Percentiles rank a stretch among this genome's conserved stretches.
Evolutionary conservation across 1,140 invertebrate species (phyloP).

Genomic region (Trachymyrmex septentrionalis): DNA sequence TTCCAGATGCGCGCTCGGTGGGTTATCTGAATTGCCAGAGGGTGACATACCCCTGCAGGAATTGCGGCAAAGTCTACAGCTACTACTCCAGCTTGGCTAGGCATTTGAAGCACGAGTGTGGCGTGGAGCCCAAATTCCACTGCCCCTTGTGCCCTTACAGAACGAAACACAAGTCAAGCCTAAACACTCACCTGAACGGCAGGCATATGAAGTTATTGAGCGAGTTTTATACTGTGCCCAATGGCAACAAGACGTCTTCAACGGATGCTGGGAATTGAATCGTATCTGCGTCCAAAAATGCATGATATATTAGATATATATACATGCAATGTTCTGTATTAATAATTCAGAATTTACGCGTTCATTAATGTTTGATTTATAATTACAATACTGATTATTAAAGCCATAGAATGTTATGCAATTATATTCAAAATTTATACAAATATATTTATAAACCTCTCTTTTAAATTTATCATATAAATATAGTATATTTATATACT

Average conservation of each 20-base stretch:
- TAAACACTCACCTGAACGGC: conserved; percentile 82
- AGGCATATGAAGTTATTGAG: conserved; percentile 81
- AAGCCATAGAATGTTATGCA: background rate
- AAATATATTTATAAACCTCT: background rate
- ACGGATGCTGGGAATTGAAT: conserved; percentile 60
- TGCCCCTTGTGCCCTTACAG: conserved; percentile 85
- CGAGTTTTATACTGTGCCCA: conserved; percentile 76
- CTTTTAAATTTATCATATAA: background rate
- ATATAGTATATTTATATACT: no score
- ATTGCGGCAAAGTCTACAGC: conserved; percentile 85
- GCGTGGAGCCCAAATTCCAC: conserved; percentile 85
- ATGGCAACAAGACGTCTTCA: conserved; percentile 69
- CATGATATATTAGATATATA: background rate
- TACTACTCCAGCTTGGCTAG: conserved; percentile 85
- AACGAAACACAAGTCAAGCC: conserved; percentile 81
- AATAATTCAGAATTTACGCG: conserved; percentile 44
- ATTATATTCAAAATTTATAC: background rate
- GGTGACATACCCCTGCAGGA: conserved; percentile 83
- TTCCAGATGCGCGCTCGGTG: conserved; percentile 74
- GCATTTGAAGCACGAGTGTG: conserved; percentile 87
- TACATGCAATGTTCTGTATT: background rate
- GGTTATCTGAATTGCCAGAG: conserved; percentile 72
- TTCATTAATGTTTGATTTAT: background rate
- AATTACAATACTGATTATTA: conserved; percentile 1
- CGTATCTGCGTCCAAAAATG: background rate